Base-by-base conservation (phyloP, 2,113 vertebrate genomes). In the Phylloscopus trochiloides region DNA sequence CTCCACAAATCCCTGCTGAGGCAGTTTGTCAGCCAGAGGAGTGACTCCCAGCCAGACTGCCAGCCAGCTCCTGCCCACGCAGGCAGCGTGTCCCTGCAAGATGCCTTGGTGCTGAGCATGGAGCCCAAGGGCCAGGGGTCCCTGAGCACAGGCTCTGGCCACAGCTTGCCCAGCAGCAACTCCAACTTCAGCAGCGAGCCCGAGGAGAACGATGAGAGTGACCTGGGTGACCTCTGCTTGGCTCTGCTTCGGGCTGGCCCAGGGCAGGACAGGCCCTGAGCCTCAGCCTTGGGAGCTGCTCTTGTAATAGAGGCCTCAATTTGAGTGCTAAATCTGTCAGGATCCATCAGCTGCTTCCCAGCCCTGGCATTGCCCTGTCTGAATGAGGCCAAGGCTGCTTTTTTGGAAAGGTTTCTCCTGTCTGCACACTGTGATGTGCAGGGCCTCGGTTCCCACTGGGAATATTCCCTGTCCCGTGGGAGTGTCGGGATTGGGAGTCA, bases 151-250 rank as follows among this genome's bases (percentile, higher is more conserved):
- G 97, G 96, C 72, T 94, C 95, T 65, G 59, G 96, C 58, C 90
- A 78, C 58, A 94, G 92, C 66, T 55, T 83, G 90, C 94, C 93
- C 52, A 67, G 86, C 68, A 96, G 96, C 94, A 79, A 50, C 29
- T 96, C 95, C 17, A 42, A 71, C 67, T 92, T 90, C 19, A 90
- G 94, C 97, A 99, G 98, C 0, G 95, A 98, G 92, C 99, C 98
- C 0, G 98, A 98, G 90, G 98, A 99, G 85, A 99, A 99, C 0
- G 99, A 99, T 2, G 99, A 99, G 95, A 98, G 92, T 0, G 98
- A 99, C 73, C 87, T 97, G 38, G 66, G 89, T 0, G 62, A 97
- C 58, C 97, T 96, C 28, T 96, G 93, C 57, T n/a, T 61, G 0
- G 93, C 96, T 0, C 74, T 96, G 66, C 84, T 72, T 17, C 62